Evolutionary conservation across 2,113 vertebrate species (phyloP).

Genomic region (Cynocephalus volans): DNA sequence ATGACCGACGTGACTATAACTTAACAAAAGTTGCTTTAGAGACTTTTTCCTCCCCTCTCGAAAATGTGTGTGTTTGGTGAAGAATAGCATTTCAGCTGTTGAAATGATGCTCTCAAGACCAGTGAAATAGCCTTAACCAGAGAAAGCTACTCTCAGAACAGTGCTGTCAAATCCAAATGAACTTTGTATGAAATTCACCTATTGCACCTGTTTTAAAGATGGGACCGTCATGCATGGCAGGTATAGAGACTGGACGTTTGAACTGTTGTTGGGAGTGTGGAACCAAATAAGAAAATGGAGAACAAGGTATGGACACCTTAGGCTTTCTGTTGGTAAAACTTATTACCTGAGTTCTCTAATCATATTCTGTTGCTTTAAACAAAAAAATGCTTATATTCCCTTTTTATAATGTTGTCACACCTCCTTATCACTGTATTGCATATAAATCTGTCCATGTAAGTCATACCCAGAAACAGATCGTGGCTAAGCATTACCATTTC

Average conservation of each 20-base stretch:
- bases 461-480: rapidly evolving
- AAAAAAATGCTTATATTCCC: not conserved
- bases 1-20: not conserved
- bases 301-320: rapidly evolving
- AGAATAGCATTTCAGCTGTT: not conserved
- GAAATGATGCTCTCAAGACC: not conserved
- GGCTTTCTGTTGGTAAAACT: not conserved
- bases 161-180: rapidly evolving
- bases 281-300: not conserved
- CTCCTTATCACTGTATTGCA: rapidly evolving
- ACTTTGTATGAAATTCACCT: not conserved
- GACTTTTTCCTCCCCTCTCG: not conserved
- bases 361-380: not conserved
- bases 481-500: rapidly evolving
- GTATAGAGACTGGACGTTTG: too few relatives aligned
- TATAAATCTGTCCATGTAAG: rapidly evolving
- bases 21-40: not conserved
- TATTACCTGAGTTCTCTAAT: not conserved
- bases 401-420: rapidly evolving
- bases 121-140: rapidly evolving
- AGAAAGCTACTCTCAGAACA: not conserved
- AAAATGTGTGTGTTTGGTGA: not conserved
- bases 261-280: not conserved
- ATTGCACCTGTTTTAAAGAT: not conserved
- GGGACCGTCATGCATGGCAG: rapidly evolving